Conservation (phyloP, 2,113 vertebrate species). For the Oreochromis aureus region DNA sequence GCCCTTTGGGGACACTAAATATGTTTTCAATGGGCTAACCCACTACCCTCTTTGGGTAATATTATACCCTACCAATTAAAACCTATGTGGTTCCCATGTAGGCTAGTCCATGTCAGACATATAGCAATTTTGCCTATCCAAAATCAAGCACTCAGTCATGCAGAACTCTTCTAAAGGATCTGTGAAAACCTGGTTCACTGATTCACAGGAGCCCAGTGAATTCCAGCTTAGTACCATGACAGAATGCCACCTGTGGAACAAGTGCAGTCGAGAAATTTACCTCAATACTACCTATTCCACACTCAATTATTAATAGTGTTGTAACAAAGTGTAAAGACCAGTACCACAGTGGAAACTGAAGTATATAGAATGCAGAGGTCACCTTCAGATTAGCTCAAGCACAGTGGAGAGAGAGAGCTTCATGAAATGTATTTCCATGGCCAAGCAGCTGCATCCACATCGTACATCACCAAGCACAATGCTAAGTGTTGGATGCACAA, state of each 20-base stretch:
- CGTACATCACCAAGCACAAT: not conserved
- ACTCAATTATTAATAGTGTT: not conserved
- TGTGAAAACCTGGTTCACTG: not conserved
- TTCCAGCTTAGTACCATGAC: not conserved
- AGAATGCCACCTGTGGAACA: not conserved
- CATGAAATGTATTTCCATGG: not conserved
- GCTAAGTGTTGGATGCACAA: not conserved
- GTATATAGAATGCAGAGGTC: not conserved
- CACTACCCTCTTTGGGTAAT: not conserved
- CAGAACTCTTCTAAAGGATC: not conserved
- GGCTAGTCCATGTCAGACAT: not conserved
- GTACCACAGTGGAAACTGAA: not conserved
- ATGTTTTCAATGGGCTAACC: not conserved
- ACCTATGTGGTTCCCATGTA: not conserved
- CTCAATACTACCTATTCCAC: not conserved
- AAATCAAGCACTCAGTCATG: not conserved
- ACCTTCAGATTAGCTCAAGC: not conserved
- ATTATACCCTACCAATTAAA: not conserved
- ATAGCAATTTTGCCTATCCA: not conserved
- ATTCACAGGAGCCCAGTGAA: not conserved
- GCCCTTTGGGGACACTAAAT: not conserved
- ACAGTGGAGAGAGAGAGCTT: not conserved
- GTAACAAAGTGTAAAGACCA: not conserved
- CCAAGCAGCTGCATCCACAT: not conserved
- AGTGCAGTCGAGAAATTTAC: accelerated